Percentiles rank a stretch among this genome's conserved stretches.
Conservation (phyloP, 2,888 invertebrate genomes). For the Trachelus tabidus region DNA sequence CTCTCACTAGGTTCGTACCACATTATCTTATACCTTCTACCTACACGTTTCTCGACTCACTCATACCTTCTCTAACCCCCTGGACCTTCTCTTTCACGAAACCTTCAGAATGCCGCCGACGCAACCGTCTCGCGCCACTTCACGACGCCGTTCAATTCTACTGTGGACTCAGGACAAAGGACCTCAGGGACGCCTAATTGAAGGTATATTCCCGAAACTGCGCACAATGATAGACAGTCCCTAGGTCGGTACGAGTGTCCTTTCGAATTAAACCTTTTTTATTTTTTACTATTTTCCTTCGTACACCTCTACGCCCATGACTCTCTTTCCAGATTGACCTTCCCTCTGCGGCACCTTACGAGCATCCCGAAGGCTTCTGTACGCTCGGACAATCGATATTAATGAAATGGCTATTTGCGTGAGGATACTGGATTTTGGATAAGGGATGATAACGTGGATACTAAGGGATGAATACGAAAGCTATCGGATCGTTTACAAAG, state of each 20-base stretch:
- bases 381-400: constrained; percentile 15
- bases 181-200: neutral
- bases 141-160: neutral
- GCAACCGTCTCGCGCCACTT: neutral
- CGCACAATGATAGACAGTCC: neutral
- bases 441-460: neutral
- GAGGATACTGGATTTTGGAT: no score
- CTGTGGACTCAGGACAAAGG: neutral
- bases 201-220: neutral
- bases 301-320: neutral
- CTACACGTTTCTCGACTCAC: constrained; percentile 7
- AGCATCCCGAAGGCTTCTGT: neutral
- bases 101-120: constrained; percentile 23
- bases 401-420: constrained; percentile 22
- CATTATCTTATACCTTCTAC: neutral
- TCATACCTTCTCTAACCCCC: constrained; percentile 7
- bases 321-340: neutral
- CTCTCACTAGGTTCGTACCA: neutral
- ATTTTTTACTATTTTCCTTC: neutral
- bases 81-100: constrained; percentile 26
- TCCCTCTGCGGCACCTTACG: neutral
- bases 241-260: neutral
- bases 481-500: neutral
- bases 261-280: neutral
- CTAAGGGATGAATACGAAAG: neutral